Conservation (phyloP, 1,140 invertebrate genomes). For the Mizuhopecten yessoensis region DNA sequence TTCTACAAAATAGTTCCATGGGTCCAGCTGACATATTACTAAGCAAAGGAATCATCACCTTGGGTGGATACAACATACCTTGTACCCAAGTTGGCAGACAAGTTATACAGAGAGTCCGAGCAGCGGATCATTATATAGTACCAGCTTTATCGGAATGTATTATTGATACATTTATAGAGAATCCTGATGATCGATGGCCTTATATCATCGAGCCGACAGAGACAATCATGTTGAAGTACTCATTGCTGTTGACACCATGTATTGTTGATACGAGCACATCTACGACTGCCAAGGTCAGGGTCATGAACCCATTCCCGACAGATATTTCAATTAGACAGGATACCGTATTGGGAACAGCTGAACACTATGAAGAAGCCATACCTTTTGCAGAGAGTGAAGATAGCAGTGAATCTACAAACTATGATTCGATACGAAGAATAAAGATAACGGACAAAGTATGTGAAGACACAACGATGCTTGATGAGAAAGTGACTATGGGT, state of each 20-base stretch:
- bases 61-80: neutral
- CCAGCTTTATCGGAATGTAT: constrained; percentile 33
- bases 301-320: constrained; percentile 48
- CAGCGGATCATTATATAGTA: constrained; percentile 51
- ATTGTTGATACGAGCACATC: constrained; percentile 41
- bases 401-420: neutral
- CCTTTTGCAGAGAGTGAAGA: constrained; percentile 36
- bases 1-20: constrained; percentile 30
- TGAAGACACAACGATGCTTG: neutral
- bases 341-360: constrained; percentile 41
- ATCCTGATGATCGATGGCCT: neutral
- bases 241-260: constrained; percentile 40
- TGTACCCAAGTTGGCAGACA: constrained; percentile 44
- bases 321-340: neutral
- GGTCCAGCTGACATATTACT: constrained; percentile 47
- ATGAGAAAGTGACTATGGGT: neutral
- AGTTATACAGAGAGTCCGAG: neutral
- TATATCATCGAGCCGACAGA: constrained; percentile 43
- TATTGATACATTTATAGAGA: constrained; percentile 37
- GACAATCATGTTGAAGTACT: neutral
- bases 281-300: constrained; percentile 37
- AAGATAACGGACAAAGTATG: neutral
- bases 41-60: neutral
- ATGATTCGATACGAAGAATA: neutral
- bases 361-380: neutral